A percentile compares a stretch with the other conserved stretches of the same genome.
These are phyloP conservation scores for Adelognathus sp. DNA, from an alignment of 2,888 invertebrate species.

Conservation along the genomic window DNA sequence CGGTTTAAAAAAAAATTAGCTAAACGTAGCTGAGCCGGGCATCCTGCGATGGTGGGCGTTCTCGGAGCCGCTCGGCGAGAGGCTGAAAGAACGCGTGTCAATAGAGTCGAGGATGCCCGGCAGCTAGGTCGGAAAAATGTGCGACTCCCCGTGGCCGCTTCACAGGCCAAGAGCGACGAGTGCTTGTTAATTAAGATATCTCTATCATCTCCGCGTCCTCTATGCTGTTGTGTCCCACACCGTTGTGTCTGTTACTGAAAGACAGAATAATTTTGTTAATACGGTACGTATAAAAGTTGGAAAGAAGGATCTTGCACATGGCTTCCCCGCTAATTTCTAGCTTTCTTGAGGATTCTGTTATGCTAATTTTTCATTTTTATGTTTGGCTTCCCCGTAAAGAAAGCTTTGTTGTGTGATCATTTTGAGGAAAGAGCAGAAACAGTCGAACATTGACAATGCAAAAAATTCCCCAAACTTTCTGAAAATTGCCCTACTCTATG, in stretches of 20 bases:
- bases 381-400: too few relatives aligned
- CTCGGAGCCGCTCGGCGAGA: background rate
- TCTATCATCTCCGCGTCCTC: slow-evolving; percentile 73
- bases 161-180: slow-evolving; percentile 4
- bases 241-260: slow-evolving; percentile 71
- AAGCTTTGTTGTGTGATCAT: too few relatives aligned
- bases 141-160: slow-evolving; percentile 14
- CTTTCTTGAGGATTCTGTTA: too few relatives aligned
- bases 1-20: slow-evolving; percentile 43
- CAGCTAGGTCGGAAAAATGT: slow-evolving; percentile 27
- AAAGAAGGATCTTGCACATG: too few relatives aligned
- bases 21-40: slow-evolving; percentile 42
- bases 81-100: background rate
- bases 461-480: too few relatives aligned
- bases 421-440: too few relatives aligned
- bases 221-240: slow-evolving; percentile 73
- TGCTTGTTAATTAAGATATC: slow-evolving; percentile 53
- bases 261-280: background rate
- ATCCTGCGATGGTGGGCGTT: background rate
- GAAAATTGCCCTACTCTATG: too few relatives aligned
- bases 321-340: too few relatives aligned
- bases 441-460: too few relatives aligned
- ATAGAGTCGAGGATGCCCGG: background rate
- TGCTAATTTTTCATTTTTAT: too few relatives aligned
- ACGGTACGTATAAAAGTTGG: too few relatives aligned